phyloP scores from a whole-genome alignment of 1,140 invertebrate species.

The Contarinia nasturtii region DNA sequence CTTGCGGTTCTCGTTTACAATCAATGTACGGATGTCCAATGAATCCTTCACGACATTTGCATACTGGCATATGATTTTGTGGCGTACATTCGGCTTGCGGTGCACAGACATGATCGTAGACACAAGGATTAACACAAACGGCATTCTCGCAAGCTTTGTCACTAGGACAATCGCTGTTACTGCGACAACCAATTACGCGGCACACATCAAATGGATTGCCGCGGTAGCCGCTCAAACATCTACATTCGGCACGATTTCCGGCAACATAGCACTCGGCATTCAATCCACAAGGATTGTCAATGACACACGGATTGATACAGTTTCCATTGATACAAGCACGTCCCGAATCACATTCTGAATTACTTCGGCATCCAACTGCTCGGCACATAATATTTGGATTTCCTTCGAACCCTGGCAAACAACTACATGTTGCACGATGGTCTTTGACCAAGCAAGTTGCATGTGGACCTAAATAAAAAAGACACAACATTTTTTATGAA shows the following conservation, averaged over 20 bases:
- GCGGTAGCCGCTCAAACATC: slow-evolving; percentile 58
- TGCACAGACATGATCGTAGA: slow-evolving; percentile 58
- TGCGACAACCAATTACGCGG: slow-evolving; percentile 63
- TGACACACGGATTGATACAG: slow-evolving; percentile 65
- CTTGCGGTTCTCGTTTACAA: slow-evolving; percentile 46
- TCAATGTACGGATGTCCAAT: slow-evolving; percentile 64
- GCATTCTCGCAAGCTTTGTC: slow-evolving; percentile 63
- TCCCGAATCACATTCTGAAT: slow-evolving; percentile 59
- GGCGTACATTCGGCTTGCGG: slow-evolving; percentile 56
- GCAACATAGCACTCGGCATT: slow-evolving; percentile 68
- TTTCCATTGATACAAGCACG: slow-evolving; percentile 67
- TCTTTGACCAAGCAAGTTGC: slow-evolving; percentile 63
- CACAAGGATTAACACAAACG: slow-evolving; percentile 71
- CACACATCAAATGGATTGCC: slow-evolving; percentile 63
- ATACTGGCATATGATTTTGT: slow-evolving; percentile 62
- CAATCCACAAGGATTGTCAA: slow-evolving; percentile 56
- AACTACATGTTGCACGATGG: slow-evolving; percentile 71
- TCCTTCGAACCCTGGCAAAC: slow-evolving; percentile 61
- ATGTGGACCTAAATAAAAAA: no score
- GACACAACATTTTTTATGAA: no score
- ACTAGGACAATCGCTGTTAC: slow-evolving; percentile 70
- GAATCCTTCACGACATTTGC: slow-evolving; percentile 52
- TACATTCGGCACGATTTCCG: slow-evolving; percentile 55
- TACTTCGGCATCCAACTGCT: slow-evolving; percentile 52
- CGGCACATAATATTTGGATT: slow-evolving; percentile 64